phyloP scores from a whole-genome alignment of 2,888 invertebrate genomes.

The Himalopsyche kuldschensis region DNA sequence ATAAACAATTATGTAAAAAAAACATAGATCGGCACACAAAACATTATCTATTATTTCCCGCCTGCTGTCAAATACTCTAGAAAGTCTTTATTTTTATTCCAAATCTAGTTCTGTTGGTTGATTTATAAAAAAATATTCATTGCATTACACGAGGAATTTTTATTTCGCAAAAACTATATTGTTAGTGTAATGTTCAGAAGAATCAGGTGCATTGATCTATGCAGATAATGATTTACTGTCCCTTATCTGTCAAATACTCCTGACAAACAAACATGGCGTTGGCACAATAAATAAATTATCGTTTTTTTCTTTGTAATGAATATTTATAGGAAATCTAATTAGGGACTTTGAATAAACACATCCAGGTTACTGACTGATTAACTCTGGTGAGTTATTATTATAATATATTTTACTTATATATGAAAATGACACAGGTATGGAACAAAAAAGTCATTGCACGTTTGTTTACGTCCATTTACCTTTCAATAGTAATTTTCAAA shows the following conservation, averaged over 20 bases:
- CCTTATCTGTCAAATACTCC: not conserved
- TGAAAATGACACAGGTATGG: not conserved
- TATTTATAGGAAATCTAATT: not conserved
- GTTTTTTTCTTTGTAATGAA: not conserved
- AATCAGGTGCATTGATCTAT: not conserved
- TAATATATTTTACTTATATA: not conserved
- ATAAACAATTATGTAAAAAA: too few relatives aligned
- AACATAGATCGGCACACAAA: too few relatives aligned
- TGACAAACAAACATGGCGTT: not conserved
- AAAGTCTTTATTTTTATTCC: not conserved
- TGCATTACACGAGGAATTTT: too few relatives aligned
- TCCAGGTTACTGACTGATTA: not conserved
- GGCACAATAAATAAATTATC: not conserved
- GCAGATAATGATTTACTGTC: not conserved
- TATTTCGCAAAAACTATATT: not conserved
- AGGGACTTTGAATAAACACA: not conserved
- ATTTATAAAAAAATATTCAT: not conserved
- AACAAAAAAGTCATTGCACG: not conserved
- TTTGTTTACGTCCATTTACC: not conserved
- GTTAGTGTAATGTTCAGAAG: not conserved
- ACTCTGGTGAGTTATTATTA: not conserved
- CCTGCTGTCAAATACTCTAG: not conserved
- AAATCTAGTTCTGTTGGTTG: not conserved
- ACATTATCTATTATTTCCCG: not conserved
- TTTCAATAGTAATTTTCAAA: not conserved